phyloP scores from a whole-genome alignment of 35 echinoderm and acorn worm species.

The Strongylocentrotus purpuratus region DNA sequence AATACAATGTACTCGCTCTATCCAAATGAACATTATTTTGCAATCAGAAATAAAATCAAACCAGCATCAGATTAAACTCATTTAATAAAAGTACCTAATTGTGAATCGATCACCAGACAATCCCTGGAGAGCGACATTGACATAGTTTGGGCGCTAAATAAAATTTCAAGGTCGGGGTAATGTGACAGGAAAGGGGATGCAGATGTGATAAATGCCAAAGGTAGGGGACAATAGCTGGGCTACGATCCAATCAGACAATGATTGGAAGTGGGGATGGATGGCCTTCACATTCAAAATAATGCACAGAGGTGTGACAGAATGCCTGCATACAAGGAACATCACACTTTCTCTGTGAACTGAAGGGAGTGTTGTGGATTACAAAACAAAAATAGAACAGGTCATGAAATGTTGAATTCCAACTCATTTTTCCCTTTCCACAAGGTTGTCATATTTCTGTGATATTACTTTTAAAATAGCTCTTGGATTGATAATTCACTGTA shows the following conservation, averaged over 20 bases:
- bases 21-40: not conserved
- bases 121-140: not conserved
- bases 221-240: not conserved
- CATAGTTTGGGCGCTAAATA: not conserved
- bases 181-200: not conserved
- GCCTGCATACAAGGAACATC: not conserved
- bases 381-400: too few species aligned
- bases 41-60: not conserved
- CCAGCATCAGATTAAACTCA: not conserved
- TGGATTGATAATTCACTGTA: too few species aligned
- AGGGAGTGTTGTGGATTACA: not conserved
- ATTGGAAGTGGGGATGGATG: not conserved
- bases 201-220: not conserved
- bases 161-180: not conserved
- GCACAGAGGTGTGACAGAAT: not conserved
- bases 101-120: not conserved
- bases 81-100: not conserved
- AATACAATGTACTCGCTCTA: not conserved
- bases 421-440: too few species aligned
- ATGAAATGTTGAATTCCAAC: too few species aligned
- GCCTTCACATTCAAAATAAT: conserved; percentile 12
- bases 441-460: too few species aligned
- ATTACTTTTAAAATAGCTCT: too few species aligned
- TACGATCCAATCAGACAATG: conserved; percentile 3
- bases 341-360: not conserved